Percentiles rank a stretch among this genome's conserved stretches.
phyloP scores from a whole-genome alignment of 2,113 vertebrate species.

The Mixornis gularis region DNA sequence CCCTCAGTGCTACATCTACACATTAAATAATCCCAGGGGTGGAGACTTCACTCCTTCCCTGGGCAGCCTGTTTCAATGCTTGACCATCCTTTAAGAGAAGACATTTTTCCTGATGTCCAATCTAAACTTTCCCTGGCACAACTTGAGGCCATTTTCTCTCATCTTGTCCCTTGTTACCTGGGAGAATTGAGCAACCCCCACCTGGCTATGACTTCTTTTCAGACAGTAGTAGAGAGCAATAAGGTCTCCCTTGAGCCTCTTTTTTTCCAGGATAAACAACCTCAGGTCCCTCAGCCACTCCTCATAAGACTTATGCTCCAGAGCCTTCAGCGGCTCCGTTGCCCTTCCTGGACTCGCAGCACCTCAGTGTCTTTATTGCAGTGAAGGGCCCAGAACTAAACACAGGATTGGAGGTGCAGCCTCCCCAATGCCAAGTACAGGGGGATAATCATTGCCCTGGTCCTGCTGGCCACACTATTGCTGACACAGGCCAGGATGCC shows the following conservation, averaged over 20 bases:
- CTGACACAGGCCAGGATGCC: neutral
- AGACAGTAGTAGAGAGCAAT: neutral
- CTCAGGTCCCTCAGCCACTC: neutral
- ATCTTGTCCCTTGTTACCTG: neutral
- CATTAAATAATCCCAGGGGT: neutral
- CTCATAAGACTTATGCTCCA: neutral
- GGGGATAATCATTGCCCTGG: accelerated
- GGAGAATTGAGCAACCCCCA: accelerated
- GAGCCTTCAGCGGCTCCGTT: neutral
- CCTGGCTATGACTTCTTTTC: neutral
- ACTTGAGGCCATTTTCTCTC: neutral
- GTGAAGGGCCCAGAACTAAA: neutral
- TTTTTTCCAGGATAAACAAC: neutral
- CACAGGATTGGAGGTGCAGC: accelerated
- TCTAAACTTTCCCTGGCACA: neutral
- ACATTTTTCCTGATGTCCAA: neutral
- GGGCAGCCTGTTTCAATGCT: neutral
- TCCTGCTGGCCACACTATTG: neutral
- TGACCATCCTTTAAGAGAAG: neutral
- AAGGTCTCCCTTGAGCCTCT: neutral
- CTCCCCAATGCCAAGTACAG: accelerated
- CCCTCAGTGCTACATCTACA: neutral
- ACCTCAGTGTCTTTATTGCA: neutral
- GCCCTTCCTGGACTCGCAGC: neutral
- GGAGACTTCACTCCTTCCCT: neutral